Evolutionary conservation across 2,113 vertebrate genomes (phyloP).

Genomic region (Cyprinodon brontotheroides): DNA sequence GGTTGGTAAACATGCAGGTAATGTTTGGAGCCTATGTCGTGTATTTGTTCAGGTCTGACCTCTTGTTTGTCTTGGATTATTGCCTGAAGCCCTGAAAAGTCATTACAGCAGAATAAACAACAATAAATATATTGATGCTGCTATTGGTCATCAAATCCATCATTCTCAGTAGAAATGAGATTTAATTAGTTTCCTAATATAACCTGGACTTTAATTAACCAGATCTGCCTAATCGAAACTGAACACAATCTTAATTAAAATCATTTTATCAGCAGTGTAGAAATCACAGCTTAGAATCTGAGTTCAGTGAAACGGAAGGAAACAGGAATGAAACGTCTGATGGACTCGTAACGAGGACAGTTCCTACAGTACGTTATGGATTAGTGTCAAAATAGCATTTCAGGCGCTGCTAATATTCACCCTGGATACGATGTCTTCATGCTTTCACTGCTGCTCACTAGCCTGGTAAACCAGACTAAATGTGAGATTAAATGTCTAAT

Average conservation of each 20-base stretch:
- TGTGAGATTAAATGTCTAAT: too few species aligned
- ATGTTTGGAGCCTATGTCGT: not conserved
- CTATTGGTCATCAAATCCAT: slow-evolving; percentile 36
- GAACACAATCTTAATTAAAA: slow-evolving; percentile 76
- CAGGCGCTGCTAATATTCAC: slow-evolving; percentile 25
- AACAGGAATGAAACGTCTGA: slow-evolving; percentile 1
- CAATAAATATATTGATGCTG: slow-evolving; percentile 33
- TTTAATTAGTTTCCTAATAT: slow-evolving; percentile 61
- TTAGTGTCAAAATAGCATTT: slow-evolving; percentile 33
- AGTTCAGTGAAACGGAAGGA: slow-evolving; percentile 40
- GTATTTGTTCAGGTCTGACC: not conserved
- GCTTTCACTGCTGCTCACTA: slow-evolving; percentile 30
- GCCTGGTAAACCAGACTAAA: too few species aligned
- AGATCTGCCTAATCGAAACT: slow-evolving; percentile 61
- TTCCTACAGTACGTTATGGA: slow-evolving; percentile 32
- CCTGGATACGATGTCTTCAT: slow-evolving; percentile 42
- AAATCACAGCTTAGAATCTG: slow-evolving; percentile 51
- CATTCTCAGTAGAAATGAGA: slow-evolving; percentile 33
- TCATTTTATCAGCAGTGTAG: slow-evolving; percentile 47
- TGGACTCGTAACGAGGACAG: slow-evolving; percentile 22
- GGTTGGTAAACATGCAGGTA: slow-evolving; percentile 12
- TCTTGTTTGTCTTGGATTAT: slow-evolving; percentile 25
- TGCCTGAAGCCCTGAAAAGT: slow-evolving; percentile 28
- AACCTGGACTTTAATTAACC: slow-evolving; percentile 68
- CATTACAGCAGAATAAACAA: slow-evolving; percentile 28